Percentiles rank a stretch among this genome's conserved stretches.
phyloP scores from a whole-genome alignment of 2,113 vertebrate genomes.

The Otus sunia region DNA sequence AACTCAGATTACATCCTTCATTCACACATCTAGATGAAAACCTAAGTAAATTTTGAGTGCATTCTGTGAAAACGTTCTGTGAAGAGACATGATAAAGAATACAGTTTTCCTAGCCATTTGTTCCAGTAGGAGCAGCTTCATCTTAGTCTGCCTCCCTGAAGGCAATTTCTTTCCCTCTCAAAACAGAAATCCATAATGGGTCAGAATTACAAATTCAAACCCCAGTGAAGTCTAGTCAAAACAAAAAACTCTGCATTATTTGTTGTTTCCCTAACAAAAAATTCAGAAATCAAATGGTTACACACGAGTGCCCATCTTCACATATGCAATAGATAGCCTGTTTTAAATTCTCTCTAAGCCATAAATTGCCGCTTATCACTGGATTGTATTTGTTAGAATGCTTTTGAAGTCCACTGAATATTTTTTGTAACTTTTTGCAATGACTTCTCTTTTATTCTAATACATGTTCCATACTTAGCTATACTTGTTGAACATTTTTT shows the following conservation, averaged over 20 bases:
- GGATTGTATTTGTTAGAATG: background rate
- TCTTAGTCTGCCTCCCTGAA: background rate
- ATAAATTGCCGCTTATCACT: background rate
- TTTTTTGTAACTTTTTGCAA: background rate
- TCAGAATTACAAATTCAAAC: background rate
- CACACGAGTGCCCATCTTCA: background rate
- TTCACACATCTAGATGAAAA: background rate
- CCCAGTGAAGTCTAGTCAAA: background rate
- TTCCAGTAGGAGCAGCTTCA: background rate
- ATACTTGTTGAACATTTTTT: background rate
- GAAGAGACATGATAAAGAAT: background rate
- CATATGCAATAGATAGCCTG: background rate
- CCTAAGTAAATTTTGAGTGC: background rate
- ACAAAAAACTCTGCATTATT: background rate
- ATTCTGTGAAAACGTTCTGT: background rate
- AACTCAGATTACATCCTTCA: background rate
- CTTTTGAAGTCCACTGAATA: background rate
- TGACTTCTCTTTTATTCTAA: background rate
- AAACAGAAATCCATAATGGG: background rate
- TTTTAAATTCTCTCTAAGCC: background rate
- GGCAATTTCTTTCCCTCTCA: background rate
- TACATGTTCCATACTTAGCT: background rate
- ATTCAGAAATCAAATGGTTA: background rate
- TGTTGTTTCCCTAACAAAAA: background rate
- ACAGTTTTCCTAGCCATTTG: background rate